phyloP scores from a whole-genome alignment of 2,113 vertebrate genomes.

The Amphilophus citrinellus region DNA sequence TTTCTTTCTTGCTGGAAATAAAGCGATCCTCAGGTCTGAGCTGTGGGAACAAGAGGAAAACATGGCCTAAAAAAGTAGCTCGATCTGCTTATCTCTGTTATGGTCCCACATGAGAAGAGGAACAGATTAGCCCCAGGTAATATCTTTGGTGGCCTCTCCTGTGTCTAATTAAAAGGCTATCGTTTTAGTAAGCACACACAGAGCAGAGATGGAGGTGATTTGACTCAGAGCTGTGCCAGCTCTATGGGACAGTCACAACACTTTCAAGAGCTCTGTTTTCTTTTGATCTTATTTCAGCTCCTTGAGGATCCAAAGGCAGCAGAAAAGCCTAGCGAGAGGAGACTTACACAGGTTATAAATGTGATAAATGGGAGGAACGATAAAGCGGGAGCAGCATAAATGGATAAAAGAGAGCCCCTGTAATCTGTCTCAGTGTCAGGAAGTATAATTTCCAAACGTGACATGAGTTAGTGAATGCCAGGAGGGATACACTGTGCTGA shows the following conservation, averaged over 20 bases:
- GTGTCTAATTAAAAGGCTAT: constrained; percentile 66
- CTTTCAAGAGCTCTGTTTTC: constrained; percentile 33
- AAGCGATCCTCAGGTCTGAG: constrained; percentile 15
- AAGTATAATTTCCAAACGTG: constrained; percentile 38
- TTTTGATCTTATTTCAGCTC: constrained; percentile 48
- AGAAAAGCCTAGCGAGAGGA: constrained; percentile 17
- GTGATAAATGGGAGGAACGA: constrained; percentile 44
- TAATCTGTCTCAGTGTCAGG: constrained; percentile 30
- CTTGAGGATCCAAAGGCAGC: constrained; percentile 9
- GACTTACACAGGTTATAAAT: constrained; percentile 32
- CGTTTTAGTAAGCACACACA: constrained; percentile 34
- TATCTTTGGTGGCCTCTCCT: constrained; percentile 55
- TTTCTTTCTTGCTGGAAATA: constrained; percentile 2
- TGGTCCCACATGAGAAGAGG: constrained; percentile 34
- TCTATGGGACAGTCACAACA: constrained; percentile 42
- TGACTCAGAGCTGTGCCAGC: constrained; percentile 14
- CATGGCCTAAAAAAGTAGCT: constrained; percentile 28
- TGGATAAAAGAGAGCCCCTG: constrained; percentile 43
- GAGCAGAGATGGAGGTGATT: constrained; percentile 37
- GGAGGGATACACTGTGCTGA: constrained; percentile 24
- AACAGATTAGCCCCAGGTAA: constrained; percentile 44
- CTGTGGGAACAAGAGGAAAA: constrained; percentile 26
- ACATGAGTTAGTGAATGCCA: constrained; percentile 38
- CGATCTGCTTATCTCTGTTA: constrained; percentile 33
- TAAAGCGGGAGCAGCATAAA: constrained; percentile 31